Evolutionary conservation across 1,140 invertebrate species (phyloP), one percentile per base, ranked within the genome.

Genomic region (Hylaeus anthracinus): DNA sequence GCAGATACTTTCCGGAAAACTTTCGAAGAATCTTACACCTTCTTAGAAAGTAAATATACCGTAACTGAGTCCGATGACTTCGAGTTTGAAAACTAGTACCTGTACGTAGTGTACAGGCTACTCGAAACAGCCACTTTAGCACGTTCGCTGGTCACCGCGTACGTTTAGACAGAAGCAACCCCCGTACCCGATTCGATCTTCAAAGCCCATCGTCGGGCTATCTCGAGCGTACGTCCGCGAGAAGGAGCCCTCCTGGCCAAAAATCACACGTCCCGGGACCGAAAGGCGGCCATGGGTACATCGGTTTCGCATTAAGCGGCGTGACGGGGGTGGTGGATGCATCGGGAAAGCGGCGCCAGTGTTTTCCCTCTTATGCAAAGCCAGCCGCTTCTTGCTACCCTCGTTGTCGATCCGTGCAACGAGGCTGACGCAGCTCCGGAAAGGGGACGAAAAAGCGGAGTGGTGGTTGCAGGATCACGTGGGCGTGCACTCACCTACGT

Each of bases 381-480:
- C 83, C 73, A 69, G 56, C 48, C 79, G 71, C 67, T 85, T 85
- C 73, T 85, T 74, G 45, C 67, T 56, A 56, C 76, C 55, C 58
- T 51, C 71, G 66, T 45, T 84, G 75, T 83, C 78, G 58, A 86
- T 73, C 64, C 71, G 51, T 48, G 55, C 69, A 55, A 65, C 43
- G 66, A 48, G 60, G 64, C 58, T 48, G 77, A 64, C 70, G 60
- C 58, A 74, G 56, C 41, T 39, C 51, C 53, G 55, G 60, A 61
- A 56, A 73, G 66, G 74, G 73, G 58, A 77, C 84, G 72, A 85
- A 84, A 85, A 88, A 86, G 80, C 71, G 72, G 85, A 76, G 81
- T 79, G 82, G 81, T 87, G 79, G 88, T 76, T 80, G 82, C 78
- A 67, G 86, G 86, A 89, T 88, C 88, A 83, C 87, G 85, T 89